A percentile compares a stretch with the other conserved stretches of the same genome.
Evolutionary conservation across 1,140 invertebrate species (phyloP).

Genomic region (Drosophila oshimai): DNA sequence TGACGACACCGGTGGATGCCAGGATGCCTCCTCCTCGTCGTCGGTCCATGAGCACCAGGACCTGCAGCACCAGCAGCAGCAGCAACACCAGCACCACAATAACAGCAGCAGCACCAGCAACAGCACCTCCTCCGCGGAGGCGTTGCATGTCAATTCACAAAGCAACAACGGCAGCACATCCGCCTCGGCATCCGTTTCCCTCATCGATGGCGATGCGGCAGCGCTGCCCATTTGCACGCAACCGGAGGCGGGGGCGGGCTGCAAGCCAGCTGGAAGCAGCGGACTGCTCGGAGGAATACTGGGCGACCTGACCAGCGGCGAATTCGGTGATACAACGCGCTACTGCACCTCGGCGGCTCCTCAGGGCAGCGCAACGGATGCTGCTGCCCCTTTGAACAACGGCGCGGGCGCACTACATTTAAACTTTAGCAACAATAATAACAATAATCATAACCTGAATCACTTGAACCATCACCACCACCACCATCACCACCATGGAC

Average conservation of each 20-base stretch:
- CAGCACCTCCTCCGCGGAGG: slow-evolving; percentile 55
- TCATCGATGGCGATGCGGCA: slow-evolving; percentile 76
- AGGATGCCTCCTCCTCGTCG: slow-evolving; percentile 17
- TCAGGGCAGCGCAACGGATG: slow-evolving; percentile 5
- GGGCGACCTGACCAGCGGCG: slow-evolving; percentile 76
- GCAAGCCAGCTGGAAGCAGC: slow-evolving; percentile 68
- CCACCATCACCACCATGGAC: slow-evolving; percentile 50
- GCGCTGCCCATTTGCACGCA: slow-evolving; percentile 79
- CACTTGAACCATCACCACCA: slow-evolving; percentile 63
- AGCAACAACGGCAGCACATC: slow-evolving; percentile 50
- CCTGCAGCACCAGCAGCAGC: slow-evolving; percentile 19
- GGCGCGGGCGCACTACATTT: slow-evolving; percentile 74
- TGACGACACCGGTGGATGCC: slow-evolving; percentile 80
- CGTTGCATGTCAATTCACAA: slow-evolving; percentile 68
- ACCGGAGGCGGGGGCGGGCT: slow-evolving; percentile 64
- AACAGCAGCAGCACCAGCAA: slow-evolving; percentile 55
- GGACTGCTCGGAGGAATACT: slow-evolving; percentile 73
- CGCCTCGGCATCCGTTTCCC: slow-evolving; percentile 35
- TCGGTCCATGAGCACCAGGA: slow-evolving; percentile 22
- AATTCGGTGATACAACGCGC: slow-evolving; percentile 81
- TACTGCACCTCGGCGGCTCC: slow-evolving; percentile 80
- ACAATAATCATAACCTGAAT: slow-evolving; percentile 75
- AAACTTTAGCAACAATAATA: slow-evolving; percentile 81
- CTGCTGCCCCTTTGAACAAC: slow-evolving; percentile 42
- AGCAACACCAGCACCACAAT: slow-evolving; percentile 34